Base-by-base conservation (phyloP, 1,140 invertebrate species). In the Oreohelix idahoensis region DNA sequence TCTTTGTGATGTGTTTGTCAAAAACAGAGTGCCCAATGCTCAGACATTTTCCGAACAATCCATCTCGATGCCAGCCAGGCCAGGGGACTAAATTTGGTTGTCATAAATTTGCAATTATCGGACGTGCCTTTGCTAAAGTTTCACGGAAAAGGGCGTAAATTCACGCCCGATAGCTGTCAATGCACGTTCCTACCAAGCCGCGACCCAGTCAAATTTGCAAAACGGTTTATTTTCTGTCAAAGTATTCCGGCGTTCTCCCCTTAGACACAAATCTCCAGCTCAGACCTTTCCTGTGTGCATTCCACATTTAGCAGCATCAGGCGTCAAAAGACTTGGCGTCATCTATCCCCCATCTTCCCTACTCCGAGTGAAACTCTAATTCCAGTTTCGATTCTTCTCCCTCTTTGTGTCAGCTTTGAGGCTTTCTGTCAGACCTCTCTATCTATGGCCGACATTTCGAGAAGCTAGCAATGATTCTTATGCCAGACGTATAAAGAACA, bases 121-220 rank as follows among this genome's bases (percentile, higher is more conserved):
- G 11, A 66, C 51, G 51, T 58, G 51, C 51, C n/a, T 58, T 58
- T 58, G 51, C 51, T 58, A 58, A 32, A 66, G 1, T 66, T 66
- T 17, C 63, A 35, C 1, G 63, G 29, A 66, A 66, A 32, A 29
- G 2, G 8, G 2, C 63, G 63, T 29, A 66, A 66, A 29, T 29
- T 32, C 20, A 23, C 8, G 8, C 51, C 23, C 2, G 8, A 8
- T 29, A 32, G 63, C n/a, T 23, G 63, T 23, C n/a, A 66, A 13
- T 66, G n/a, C n/a, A 32, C 63, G 63, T 32, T 32, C 29, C 2
- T 35, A 35, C n/a, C n/a, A 66, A 66, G 63, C 63, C 63, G 8
- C 63, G n/a, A 66, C 29, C 63, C 63, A 66, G n/a, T 66, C 63
- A 66, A 66, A 66, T 32, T 66, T 66, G n/a, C 63, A 66, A 66